Percentiles rank a stretch among this genome's conserved stretches.
These are phyloP conservation scores for Drosophila mojavensis DNA, from an alignment of 1,140 invertebrate species.

Conservation along the genomic window DNA sequence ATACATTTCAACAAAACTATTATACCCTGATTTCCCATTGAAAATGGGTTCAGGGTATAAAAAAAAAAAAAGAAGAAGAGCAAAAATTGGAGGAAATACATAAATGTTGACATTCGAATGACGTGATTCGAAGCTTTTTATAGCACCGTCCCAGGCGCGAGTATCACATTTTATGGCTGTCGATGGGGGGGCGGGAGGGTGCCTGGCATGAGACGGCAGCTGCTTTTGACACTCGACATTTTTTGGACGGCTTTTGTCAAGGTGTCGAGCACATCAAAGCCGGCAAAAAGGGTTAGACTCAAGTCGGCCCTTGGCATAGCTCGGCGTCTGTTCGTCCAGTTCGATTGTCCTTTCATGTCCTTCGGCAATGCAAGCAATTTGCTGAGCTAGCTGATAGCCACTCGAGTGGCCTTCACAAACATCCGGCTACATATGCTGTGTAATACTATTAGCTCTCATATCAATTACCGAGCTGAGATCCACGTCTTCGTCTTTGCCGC, in stretches of 20 bases:
- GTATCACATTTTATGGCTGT: slow-evolving; percentile 7
- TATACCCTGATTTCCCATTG: no score
- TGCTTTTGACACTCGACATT: slow-evolving; percentile 47
- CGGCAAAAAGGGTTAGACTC: slow-evolving; percentile 15
- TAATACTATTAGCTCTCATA: slow-evolving; percentile 65
- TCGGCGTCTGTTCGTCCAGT: not conserved
- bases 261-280: slow-evolving; percentile 18
- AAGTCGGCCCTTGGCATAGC: slow-evolving; percentile 12
- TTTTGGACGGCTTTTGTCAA: slow-evolving; percentile 28
- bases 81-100: not conserved
- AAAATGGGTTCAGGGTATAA: no score
- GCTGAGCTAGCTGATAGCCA: slow-evolving; percentile 11
- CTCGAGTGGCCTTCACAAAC: slow-evolving; percentile 39
- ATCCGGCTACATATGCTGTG: slow-evolving; percentile 39
- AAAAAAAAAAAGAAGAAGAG: not conserved
- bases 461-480: slow-evolving; percentile 58
- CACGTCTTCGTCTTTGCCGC: not conserved
- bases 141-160: slow-evolving; percentile 16
- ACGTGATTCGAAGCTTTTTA: slow-evolving; percentile 24
- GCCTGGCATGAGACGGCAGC: slow-evolving; percentile 11
- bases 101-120: slow-evolving; percentile 43
- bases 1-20: no score
- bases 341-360: slow-evolving; percentile 31
- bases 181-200: not conserved
- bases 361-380: slow-evolving; percentile 43